These are phyloP conservation scores for Nymphalis urticae DNA, from an alignment of 2,888 invertebrate genomes.

Conservation along the genomic window DNA sequence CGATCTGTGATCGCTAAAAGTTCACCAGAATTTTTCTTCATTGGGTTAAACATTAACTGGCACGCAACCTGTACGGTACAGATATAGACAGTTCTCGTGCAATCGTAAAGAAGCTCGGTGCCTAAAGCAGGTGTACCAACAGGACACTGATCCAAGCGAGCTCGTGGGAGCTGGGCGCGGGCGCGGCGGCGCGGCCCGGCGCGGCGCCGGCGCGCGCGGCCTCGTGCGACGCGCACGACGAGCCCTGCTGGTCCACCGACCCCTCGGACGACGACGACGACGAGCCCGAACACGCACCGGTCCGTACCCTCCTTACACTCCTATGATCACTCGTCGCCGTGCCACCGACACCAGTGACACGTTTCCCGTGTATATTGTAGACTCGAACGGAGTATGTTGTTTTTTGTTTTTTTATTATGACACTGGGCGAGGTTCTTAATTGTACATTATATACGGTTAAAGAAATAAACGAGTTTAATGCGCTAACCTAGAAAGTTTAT, in stretches of 20 bases:
- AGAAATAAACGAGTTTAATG: background rate
- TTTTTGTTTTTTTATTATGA: background rate
- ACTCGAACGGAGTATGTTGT: background rate
- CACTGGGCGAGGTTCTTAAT: background rate
- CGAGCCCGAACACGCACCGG: slow-evolving; percentile 84
- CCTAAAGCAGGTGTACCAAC: slow-evolving; percentile 21
- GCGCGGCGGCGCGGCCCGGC: slow-evolving; percentile 50
- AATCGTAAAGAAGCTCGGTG: background rate
- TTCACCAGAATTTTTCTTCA: no score
- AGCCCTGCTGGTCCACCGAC: slow-evolving; percentile 94
- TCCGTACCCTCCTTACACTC: slow-evolving; percentile 38
- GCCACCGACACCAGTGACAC: slow-evolving; percentile 1
- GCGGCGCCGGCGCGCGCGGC: slow-evolving; percentile 60
- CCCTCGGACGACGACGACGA: slow-evolving; percentile 95
- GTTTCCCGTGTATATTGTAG: slow-evolving; percentile 9
- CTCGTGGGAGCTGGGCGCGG: slow-evolving; percentile 84
- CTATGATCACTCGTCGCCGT: background rate
- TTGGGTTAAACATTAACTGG: no score
- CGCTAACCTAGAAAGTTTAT: background rate
- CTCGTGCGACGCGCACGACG: slow-evolving; percentile 83
- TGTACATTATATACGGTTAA: background rate
- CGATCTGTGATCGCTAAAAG: no score
- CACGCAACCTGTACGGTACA: no score
- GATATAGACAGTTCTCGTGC: no score
- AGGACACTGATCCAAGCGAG: slow-evolving; percentile 89